A percentile compares a stretch with the other conserved stretches of the same genome.
Evolutionary conservation across 2,113 vertebrate genomes (phyloP).

Genomic region (Pipra filicauda): DNA sequence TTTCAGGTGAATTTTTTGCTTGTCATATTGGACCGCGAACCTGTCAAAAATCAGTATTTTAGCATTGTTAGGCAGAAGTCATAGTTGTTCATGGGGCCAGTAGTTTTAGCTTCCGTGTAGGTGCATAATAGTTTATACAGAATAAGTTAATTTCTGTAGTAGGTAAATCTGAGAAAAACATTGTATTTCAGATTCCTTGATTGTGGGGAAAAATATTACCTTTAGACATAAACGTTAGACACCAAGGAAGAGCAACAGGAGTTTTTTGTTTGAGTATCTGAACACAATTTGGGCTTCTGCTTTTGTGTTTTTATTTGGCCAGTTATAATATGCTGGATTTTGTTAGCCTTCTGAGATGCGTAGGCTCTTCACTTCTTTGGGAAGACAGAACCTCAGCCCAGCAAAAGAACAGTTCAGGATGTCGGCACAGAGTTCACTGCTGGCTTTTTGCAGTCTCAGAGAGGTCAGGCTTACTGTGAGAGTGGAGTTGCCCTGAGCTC

Average conservation of each 20-base stretch:
- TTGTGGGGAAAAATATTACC: background rate
- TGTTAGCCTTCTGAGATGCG: fast-evolving
- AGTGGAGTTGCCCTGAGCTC: background rate
- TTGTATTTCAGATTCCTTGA: background rate
- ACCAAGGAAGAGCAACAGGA: background rate
- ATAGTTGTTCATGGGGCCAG: background rate
- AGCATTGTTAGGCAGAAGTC: background rate
- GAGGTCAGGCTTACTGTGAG: background rate
- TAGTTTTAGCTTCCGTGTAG: background rate
- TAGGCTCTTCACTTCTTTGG: background rate
- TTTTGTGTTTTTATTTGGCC: background rate
- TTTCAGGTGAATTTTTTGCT: background rate
- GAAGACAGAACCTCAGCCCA: background rate
- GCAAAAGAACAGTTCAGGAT: fast-evolving
- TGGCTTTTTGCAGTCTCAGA: background rate
- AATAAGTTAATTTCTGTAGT: background rate
- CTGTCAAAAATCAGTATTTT: background rate
- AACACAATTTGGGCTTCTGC: background rate
- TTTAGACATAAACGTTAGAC: background rate
- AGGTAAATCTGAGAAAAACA: background rate
- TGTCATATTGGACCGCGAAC: background rate
- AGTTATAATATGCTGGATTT: background rate
- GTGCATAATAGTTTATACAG: background rate
- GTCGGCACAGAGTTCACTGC: background rate
- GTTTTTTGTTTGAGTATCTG: background rate